Evolutionary conservation across 2,797 vertebrate genomes (phyloP), one percentile per base, ranked within the genome.

Genomic region (Hypotaenidia philippensis): DNA sequence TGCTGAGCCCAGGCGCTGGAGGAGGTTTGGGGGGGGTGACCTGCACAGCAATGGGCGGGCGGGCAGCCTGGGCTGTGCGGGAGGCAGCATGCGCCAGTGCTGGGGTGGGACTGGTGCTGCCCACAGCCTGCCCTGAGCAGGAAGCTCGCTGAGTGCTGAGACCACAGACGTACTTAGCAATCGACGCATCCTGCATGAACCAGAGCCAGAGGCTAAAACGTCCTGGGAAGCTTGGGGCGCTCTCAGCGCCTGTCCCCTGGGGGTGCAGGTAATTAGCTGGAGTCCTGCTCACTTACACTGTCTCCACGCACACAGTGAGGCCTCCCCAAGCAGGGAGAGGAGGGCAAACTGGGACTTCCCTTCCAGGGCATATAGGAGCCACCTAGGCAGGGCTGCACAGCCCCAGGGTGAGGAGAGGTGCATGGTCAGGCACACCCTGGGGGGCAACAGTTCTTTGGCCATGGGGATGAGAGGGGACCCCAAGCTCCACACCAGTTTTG

Each of bases 181-280:
- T 70, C 6, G 15, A 91, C 83, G 7, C 94, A 95, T 96, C 95
- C 94, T 95, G 90, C 90, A 83, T 93, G 71, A 89, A 13, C 75
- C 5, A 9, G 38, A 93, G 91, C 90, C 95, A 95, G 83, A 53
- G 57, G 31, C 64, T 94, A 59, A 96, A 93, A 87, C 29, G 1
- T 83, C 82, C 89, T 57, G 91, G 70, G 89, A 92, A 79, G 86
- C 77, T 84, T 7, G 0, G 49, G 85, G 82, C 68, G 10, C 41
- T 74, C 69, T 94, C 76, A 45, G 26, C 8, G 2, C 47, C 9
- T 34, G 26, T 95, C 93, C 65, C 91, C 31, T 0, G 41, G 69
- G 94, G 31, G 8, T 75, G 31, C 4, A 16, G 80, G 79, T 85
- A 86, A 96, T 96, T 97, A 95, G 83, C 61, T 36, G 80, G 77